Conservation (phyloP, 1,140 invertebrate genomes). For the Whitmania pigra region DNA sequence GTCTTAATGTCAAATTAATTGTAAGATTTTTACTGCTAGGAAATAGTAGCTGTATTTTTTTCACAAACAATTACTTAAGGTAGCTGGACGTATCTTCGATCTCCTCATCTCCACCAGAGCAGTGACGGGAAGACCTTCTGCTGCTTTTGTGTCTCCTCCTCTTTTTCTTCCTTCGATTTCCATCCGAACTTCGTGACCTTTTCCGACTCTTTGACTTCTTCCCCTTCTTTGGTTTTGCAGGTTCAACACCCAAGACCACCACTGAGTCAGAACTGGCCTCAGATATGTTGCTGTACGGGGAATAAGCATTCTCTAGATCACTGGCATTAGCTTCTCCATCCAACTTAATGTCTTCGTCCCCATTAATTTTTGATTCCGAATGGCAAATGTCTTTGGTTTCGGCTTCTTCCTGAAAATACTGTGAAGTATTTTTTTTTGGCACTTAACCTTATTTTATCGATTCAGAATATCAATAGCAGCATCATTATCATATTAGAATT, state of each 20-base stretch:
- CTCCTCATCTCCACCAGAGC: neutral
- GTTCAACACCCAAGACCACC: conserved; percentile 8
- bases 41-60: neutral
- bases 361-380: neutral
- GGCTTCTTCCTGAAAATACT: no score
- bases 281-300: conserved; percentile 18
- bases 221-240: neutral
- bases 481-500: neutral
- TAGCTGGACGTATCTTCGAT: neutral
- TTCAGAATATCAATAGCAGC: neutral
- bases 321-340: conserved; percentile 9
- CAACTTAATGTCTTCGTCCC: neutral
- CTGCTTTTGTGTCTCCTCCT: neutral
- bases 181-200: neutral
- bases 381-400: no score
- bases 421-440: neutral
- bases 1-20: neutral
- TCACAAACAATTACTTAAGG: neutral
- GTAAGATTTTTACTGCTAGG: neutral
- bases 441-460: neutral
- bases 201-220: neutral
- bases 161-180: conserved; percentile 6
- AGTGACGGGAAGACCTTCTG: neutral
- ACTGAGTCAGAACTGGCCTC: conserved; percentile 15
- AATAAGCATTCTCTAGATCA: neutral